These are phyloP conservation scores for Bubo blakistoni DNA, from an alignment of 2,113 vertebrate genomes.

Conservation along the genomic window DNA sequence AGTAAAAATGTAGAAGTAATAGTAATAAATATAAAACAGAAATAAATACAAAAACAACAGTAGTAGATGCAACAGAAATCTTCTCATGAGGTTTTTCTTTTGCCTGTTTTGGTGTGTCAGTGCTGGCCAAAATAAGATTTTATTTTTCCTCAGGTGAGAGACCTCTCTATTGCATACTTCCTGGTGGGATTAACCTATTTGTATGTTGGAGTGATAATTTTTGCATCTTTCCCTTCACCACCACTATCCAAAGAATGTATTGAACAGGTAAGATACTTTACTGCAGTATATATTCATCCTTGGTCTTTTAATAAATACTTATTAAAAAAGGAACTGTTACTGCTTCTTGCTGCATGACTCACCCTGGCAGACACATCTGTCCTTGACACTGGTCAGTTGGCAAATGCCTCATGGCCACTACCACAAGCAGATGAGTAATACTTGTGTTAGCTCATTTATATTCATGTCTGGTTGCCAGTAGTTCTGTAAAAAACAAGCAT, in stretches of 20 bases:
- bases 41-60: background rate
- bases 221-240: constrained; percentile 91
- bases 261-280: constrained; percentile 81
- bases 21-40: background rate
- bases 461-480: background rate
- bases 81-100: background rate
- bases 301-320: background rate
- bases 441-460: background rate
- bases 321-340: background rate
- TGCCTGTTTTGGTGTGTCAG: background rate
- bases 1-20: background rate
- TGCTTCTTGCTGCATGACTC: background rate
- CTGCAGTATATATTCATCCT: background rate
- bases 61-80: background rate
- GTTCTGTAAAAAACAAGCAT: background rate
- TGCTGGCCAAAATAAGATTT: background rate
- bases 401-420: background rate
- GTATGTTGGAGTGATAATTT: constrained; percentile 91
- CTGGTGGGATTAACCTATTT: constrained; percentile 92
- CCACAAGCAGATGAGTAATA: background rate
- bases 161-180: constrained; percentile 92
- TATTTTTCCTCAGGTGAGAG: constrained; percentile 82
- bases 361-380: background rate
- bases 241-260: constrained; percentile 92
- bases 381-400: background rate